phyloP scores from a whole-genome alignment of 2,888 invertebrate species.

The Drosophila kuntzei region DNA sequence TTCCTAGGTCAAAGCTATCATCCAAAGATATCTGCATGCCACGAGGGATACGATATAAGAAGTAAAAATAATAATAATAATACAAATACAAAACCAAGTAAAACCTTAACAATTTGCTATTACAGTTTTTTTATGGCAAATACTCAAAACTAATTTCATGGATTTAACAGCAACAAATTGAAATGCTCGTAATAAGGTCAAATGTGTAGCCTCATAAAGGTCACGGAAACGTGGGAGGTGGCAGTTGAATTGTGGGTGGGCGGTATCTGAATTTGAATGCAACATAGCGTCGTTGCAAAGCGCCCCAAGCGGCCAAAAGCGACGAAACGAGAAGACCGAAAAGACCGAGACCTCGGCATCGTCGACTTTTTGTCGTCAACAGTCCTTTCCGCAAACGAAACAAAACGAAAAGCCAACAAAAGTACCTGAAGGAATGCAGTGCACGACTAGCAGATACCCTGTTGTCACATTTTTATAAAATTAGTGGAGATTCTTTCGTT shows the following conservation, averaged over 20 bases:
- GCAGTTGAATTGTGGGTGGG: conserved; percentile 23
- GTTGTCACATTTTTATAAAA: background rate
- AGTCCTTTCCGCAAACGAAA: conserved; percentile 56
- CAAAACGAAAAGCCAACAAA: conserved; percentile 39
- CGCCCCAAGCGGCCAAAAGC: conserved; percentile 56
- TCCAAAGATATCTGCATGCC: conserved; percentile 37
- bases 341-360: conserved; percentile 42
- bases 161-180: conserved; percentile 58
- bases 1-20: conserved; percentile 59
- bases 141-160: conserved; percentile 71
- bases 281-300: conserved; percentile 19
- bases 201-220: conserved; percentile 69
- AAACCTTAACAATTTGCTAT: conserved; percentile 50
- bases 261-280: conserved; percentile 49
- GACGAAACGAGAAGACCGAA: conserved; percentile 40
- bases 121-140: conserved; percentile 53
- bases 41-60: conserved; percentile 11
- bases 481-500: background rate
- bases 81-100: conserved; percentile 25
- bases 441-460: conserved; percentile 33
- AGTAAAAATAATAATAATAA: conserved; percentile 15
- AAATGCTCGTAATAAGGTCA: conserved; percentile 70
- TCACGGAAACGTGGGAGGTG: conserved; percentile 64
- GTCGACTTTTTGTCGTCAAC: conserved; percentile 47
- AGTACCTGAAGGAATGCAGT: conserved; percentile 29